Evolutionary conservation across 2,113 vertebrate species (phyloP).

Genomic region (Lathamus discolor): DNA sequence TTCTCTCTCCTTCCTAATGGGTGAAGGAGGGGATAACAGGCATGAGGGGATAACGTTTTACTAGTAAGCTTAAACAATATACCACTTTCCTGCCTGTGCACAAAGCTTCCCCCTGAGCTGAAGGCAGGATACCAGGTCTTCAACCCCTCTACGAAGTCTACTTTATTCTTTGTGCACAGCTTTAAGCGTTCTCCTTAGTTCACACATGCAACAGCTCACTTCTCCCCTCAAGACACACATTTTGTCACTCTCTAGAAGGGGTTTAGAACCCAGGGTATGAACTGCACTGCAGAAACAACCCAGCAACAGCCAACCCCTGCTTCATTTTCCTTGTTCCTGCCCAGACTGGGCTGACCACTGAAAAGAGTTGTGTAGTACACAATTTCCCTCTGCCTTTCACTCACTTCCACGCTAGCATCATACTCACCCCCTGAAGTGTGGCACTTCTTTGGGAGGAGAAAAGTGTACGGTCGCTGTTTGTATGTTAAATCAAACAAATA

Average conservation of each 20-base stretch:
- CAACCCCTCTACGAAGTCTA: background rate
- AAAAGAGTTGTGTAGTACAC: fast-evolving
- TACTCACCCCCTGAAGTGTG: constrained; percentile 85
- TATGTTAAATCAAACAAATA: constrained; percentile 97
- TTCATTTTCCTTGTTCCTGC: background rate
- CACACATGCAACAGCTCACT: background rate
- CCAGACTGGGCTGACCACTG: background rate
- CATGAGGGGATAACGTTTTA: background rate
- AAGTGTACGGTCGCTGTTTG: constrained; percentile 94
- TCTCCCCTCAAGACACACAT: background rate
- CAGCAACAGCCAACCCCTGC: background rate
- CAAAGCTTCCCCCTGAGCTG: background rate
- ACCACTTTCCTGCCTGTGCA: background rate
- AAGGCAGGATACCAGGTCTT: background rate
- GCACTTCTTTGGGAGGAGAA: constrained; percentile 91
- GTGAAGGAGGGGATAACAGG: background rate
- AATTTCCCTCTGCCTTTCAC: background rate
- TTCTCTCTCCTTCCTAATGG: background rate
- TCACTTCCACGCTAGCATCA: background rate
- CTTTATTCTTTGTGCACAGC: background rate
- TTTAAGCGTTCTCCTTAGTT: background rate
- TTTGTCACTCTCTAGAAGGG: background rate
- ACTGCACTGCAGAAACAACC: background rate
- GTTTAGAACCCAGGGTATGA: background rate
- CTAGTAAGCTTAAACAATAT: background rate